Evolutionary conservation across 2,797 vertebrate species (phyloP).

Genomic region (Pangasius sanitwongsei): DNA sequence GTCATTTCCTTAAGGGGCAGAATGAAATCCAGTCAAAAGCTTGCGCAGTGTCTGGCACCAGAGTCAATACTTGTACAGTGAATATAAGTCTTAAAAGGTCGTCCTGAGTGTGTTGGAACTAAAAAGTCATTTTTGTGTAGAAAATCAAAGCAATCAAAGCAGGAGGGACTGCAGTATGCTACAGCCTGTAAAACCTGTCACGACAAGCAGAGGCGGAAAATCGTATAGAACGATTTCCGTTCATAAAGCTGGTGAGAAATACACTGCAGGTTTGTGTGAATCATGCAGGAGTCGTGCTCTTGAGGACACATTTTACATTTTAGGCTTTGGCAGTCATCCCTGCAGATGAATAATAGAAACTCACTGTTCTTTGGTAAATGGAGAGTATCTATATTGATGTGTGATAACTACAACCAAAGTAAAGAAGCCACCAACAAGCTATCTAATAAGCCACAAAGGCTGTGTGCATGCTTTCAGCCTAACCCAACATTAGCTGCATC

Average conservation of each 20-base stretch:
- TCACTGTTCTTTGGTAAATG: not conserved
- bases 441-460: not conserved
- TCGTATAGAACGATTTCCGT: not conserved
- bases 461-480: not conserved
- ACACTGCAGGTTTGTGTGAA: not conserved
- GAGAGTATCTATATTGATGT: not conserved
- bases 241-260: not conserved
- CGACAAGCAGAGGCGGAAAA: constrained; percentile 13
- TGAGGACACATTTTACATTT: constrained; percentile 6
- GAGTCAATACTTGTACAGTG: constrained; percentile 26
- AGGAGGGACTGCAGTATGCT: not conserved
- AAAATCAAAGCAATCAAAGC: constrained; percentile 23
- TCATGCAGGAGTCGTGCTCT: not conserved
- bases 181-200: not conserved
- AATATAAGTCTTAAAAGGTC: constrained; percentile 23
- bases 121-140: not conserved
- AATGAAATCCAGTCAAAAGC: constrained; percentile 19
- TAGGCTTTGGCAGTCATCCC: not conserved
- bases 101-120: not conserved
- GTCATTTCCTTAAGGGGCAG: constrained; percentile 18
- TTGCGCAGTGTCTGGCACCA: constrained; percentile 4
- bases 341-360: not conserved
- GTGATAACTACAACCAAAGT: not conserved
- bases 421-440: not conserved
- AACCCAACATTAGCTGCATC: not conserved